Percentiles rank a stretch among this genome's conserved stretches.
Evolutionary conservation across 1,140 invertebrate species (phyloP).

Genomic region (Ceratina australensis): DNA sequence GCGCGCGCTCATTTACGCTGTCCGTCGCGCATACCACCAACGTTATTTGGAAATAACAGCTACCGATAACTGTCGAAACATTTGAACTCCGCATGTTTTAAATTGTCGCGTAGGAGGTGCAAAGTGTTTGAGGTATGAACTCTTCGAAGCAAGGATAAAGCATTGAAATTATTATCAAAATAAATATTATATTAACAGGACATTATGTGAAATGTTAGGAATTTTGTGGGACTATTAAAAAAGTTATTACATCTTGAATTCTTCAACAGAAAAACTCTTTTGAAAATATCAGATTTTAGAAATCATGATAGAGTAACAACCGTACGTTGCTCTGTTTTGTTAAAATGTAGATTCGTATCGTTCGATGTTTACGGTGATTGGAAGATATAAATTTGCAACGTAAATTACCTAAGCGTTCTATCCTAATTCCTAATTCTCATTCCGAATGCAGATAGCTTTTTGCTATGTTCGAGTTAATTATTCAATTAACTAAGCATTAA

Average conservation of each 20-base stretch:
- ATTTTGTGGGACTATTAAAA: no score
- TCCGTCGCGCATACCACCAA: neutral
- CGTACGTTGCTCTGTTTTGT: neutral
- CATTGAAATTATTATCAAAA: no score
- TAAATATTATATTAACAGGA: no score
- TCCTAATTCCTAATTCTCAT: neutral
- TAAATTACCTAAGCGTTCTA: neutral
- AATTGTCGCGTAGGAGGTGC: no score
- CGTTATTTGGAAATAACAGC: no score
- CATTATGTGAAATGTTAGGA: no score
- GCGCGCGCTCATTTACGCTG: neutral
- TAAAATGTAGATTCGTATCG: no score
- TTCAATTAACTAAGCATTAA: conserved; percentile 14
- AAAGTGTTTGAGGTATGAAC: no score
- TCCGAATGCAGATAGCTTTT: neutral
- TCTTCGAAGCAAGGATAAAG: no score
- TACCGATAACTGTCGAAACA: neutral
- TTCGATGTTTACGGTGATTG: neutral
- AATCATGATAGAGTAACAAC: neutral
- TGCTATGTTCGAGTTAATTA: conserved; percentile 18
- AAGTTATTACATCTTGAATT: no score
- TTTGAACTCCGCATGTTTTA: no score
- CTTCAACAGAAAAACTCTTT: neutral
- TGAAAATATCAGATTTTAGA: neutral
- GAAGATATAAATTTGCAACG: neutral